Evolutionary conservation across 2,888 invertebrate species (phyloP), one percentile per base, ranked within the genome.

Genomic region (Harpalus rubripes): DNA sequence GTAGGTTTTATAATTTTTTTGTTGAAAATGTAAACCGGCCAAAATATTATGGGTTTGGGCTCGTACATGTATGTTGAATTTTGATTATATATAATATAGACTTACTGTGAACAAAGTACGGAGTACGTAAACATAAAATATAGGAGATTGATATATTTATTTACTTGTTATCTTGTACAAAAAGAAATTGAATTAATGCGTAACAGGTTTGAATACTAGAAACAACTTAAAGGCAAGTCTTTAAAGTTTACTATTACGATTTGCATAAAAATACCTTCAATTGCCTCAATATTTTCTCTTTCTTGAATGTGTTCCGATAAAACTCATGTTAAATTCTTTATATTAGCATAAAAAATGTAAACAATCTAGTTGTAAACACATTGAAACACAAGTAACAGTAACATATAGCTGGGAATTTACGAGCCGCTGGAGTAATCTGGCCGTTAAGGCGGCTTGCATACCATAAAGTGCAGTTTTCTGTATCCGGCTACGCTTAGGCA

Each of bases 401-500:
- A 74, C 44, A 74, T 74, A 74, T 74, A 74, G 41, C 22, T 52
- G 41, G 15, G 12, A 74, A 74, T 74, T 74, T 74, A 74, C 72
- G 72, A 74, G 16, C 16, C 44, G n/a, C 6, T 16, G 68, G 32
- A 44, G 16, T 74, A 74, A 74, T 74, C 72, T 68, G 26, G 72
- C 10, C 41, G 72, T 74, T 44, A 74, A 74, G 15, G 18, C 72
- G 16, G 72, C 44, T 39, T 74, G 72, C 72, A 74, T 18, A 74
- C 72, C 44, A 74, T 74, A 74, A 74, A 74, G 72, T 74, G 72
- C 72, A 74, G 41, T 74, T 74, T 74, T 74, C 72, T 74, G 72
- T 44, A 74, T 74, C 72, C 72, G 72, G 72, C 44, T 12, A 18
- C 41, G 68, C 15, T 16, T 52, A 52, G 44, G 44, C 44, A 12